Base-by-base conservation (phyloP, 2,888 invertebrate species). In the Parnassius glacialis region DNA sequence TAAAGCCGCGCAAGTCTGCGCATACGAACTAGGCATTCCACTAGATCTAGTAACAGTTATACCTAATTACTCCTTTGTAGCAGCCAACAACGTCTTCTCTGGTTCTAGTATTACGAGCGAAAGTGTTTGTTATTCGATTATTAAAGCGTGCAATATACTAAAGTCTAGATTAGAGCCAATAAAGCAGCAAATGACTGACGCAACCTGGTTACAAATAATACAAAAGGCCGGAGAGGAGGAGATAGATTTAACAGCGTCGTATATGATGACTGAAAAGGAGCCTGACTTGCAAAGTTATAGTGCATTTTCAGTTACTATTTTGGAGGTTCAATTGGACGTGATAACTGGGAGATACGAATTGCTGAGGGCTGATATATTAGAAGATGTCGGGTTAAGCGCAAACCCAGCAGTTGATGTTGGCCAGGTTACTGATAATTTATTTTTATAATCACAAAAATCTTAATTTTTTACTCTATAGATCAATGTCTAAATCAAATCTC, bases 1-100 rank as follows among this genome's bases (percentile, higher is more conserved):
- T 0, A 96, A 96, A 92, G 94, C 92, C 0, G 94, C 94, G 3
- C 96, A 96, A 90, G 95, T 96, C 0, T 95, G 94, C 61, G 96
- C 96, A 0, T 93, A 95, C 71, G 92, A 93, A 43, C 79, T 97
- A 13, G 94, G 94, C 0, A 94, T 97, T 62, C 93, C 95, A 0
- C 64, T 96, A 25, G 92, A 93, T 0, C 77, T 87, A 68, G 89
- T 96, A 0, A 87, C 85, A 0, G 87, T 96, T 0, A 92, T 95
- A 67, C 93, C 95, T 0, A 87, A 89, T 54, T 93, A 92, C 69
- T 93, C 87, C 56, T 84, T 94, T 52, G 84, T 91, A 0, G 81
- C 93, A 1, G 93, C 95, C 0, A 96, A 96, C 73, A 92, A 93
- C 62, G 75, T 84, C 0, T 88, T 92, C 13, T 93, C 95, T 2